Conservation (phyloP, 2,797 vertebrate species). For the Silurus lanzhouensis region DNA sequence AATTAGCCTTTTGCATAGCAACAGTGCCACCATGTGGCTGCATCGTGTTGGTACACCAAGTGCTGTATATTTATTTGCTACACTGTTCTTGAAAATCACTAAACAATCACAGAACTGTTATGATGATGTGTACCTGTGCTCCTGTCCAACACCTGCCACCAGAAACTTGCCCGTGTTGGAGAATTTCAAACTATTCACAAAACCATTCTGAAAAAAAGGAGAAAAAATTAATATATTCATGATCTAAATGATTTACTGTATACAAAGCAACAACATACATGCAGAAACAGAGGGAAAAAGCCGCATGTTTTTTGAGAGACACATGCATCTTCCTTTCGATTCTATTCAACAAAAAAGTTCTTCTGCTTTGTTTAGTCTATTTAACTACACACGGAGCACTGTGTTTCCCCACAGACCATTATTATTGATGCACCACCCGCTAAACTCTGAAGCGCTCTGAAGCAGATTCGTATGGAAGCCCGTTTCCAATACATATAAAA, state of each 20-base stretch:
- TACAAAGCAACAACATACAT: not conserved
- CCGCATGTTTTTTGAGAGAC: not conserved
- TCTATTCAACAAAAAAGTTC: no score
- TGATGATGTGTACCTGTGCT: constrained; percentile 83
- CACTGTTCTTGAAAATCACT: not conserved
- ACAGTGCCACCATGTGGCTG: constrained; percentile 32
- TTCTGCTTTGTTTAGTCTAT: no score
- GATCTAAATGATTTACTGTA: not conserved
- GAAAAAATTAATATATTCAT: not conserved
- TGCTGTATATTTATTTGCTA: not conserved
- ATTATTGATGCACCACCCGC: no score
- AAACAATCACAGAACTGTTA: not conserved
- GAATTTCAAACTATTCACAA: constrained; percentile 94
- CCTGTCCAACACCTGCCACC: constrained; percentile 92
- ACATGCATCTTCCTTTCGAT: not conserved
- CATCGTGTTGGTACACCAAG: not conserved
- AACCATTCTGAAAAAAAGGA: constrained; percentile 79
- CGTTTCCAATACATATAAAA: no score
- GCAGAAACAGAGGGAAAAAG: no score
- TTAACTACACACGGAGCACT: no score
- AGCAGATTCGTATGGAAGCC: no score
- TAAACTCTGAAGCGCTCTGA: no score
- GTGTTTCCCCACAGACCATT: no score
- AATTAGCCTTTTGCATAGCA: not conserved
- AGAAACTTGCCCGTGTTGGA: constrained; percentile 87